Percentiles rank a stretch among this genome's conserved stretches.
Conservation (phyloP, 1,140 invertebrate species). For the Procambarus clarkii region DNA sequence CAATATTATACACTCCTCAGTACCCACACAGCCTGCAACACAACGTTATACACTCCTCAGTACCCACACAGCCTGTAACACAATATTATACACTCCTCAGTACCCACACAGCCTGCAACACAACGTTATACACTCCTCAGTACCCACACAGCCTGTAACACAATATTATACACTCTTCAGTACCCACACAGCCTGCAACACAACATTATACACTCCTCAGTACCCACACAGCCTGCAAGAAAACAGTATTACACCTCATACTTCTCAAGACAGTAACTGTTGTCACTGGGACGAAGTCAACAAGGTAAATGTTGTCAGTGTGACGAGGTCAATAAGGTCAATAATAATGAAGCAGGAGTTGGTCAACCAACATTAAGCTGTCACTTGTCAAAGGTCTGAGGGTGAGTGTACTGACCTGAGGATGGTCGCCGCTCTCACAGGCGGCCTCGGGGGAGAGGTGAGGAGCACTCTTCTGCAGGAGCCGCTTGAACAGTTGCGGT, state of each 20-base stretch:
- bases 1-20: conserved; percentile 19
- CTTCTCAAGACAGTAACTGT: too few relatives aligned
- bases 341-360: too few relatives aligned
- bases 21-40: conserved; percentile 4
- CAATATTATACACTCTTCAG: not conserved
- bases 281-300: too few relatives aligned
- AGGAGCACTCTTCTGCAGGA: conserved; percentile 45
- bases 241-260: too few relatives aligned
- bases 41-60: too few relatives aligned
- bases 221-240: too few relatives aligned
- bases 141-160: not conserved
- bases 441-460: conserved; percentile 37
- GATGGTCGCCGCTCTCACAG: conserved; percentile 31
- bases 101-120: conserved; percentile 56
- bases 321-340: not conserved
- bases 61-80: conserved; percentile 4
- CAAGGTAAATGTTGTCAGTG: too few relatives aligned
- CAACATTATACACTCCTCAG: too few relatives aligned
- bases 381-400: too few relatives aligned
- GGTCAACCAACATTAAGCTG: not conserved
- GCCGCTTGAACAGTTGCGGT: conserved; percentile 53
- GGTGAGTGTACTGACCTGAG: conserved; percentile 37
- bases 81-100: too few relatives aligned
- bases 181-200: too few relatives aligned
- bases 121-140: not conserved